phyloP scores from a whole-genome alignment of 30 jellyfish, hydroid and myxozoan species.

The Sanderia malayensis region DNA sequence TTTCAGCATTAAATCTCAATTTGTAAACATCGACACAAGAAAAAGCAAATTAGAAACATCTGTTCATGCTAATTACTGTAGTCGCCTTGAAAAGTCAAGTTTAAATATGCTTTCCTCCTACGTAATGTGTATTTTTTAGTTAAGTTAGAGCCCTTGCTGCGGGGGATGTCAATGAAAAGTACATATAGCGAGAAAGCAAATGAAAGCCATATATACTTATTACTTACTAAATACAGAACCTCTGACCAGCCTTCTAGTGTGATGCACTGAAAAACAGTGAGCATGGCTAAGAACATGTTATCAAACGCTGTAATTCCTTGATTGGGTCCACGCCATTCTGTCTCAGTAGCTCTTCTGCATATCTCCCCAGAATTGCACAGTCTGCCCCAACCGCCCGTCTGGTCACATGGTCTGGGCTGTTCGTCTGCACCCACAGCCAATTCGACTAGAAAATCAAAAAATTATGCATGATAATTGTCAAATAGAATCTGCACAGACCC shows the following conservation, averaged over 20 bases:
- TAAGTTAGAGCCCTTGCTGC: no score
- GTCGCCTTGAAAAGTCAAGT: no score
- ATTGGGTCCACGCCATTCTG: slow-evolving; percentile 94
- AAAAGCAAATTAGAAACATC: not conserved
- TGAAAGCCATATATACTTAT: no score
- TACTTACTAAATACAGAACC: slow-evolving; percentile 74
- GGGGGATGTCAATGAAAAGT: no score
- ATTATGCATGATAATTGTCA: no score
- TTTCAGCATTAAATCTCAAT: not conserved
- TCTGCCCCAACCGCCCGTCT: slow-evolving; percentile 89
- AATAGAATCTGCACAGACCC: no score
- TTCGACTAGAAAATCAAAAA: slow-evolving; percentile 3
- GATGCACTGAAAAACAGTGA: slow-evolving; percentile 95
- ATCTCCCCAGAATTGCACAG: slow-evolving; percentile 67
- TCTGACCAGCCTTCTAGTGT: slow-evolving; percentile 98
- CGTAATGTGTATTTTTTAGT: no score
- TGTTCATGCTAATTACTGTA: not conserved
- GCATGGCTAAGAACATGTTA: slow-evolving; percentile 86
- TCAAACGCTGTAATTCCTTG: slow-evolving; percentile 93
- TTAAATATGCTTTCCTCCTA: no score
- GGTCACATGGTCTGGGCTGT: slow-evolving; percentile 80
- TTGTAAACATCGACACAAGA: not conserved
- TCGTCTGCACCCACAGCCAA: slow-evolving; percentile 42
- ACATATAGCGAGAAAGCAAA: no score
- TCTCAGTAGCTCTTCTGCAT: slow-evolving; percentile 68